These are phyloP conservation scores for Ochotona princeps DNA, from an alignment of 2,113 vertebrate species.

Conservation along the genomic window DNA sequence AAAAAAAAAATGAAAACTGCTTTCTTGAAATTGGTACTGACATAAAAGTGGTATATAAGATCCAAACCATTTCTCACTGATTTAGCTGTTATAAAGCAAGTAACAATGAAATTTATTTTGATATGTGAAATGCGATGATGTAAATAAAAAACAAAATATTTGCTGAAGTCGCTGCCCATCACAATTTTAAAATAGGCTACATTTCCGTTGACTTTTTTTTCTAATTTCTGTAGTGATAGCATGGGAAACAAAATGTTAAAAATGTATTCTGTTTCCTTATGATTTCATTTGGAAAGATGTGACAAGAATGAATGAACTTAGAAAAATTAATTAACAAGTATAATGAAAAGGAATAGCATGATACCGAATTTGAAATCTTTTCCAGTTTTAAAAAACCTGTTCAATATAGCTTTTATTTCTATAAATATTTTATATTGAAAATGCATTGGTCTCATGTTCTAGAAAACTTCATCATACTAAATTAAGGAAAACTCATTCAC, in stretches of 20 bases:
- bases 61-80: not conserved
- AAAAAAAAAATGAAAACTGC: not conserved
- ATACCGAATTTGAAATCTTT: not conserved
- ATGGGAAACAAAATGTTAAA: not conserved
- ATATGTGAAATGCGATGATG: not conserved
- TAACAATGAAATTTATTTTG: constrained; percentile 2
- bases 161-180: not conserved
- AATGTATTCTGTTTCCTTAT: not conserved
- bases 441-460: not conserved
- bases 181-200: not conserved
- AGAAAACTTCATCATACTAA: not conserved
- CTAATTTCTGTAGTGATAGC: not conserved
- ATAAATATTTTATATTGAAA: not conserved
- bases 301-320: not conserved
- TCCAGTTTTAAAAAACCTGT: not conserved
- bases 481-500: not conserved
- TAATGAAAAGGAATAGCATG: not conserved
- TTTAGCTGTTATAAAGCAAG: not conserved
- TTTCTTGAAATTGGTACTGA: not conserved
- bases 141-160: not conserved
- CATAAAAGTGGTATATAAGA: not conserved
- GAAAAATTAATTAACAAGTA: not conserved
- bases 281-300: not conserved
- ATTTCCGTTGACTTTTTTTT: not conserved
- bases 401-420: not conserved